Evolutionary conservation across 2,888 invertebrate species (phyloP).

Genomic region (Agonum fuliginosum): DNA sequence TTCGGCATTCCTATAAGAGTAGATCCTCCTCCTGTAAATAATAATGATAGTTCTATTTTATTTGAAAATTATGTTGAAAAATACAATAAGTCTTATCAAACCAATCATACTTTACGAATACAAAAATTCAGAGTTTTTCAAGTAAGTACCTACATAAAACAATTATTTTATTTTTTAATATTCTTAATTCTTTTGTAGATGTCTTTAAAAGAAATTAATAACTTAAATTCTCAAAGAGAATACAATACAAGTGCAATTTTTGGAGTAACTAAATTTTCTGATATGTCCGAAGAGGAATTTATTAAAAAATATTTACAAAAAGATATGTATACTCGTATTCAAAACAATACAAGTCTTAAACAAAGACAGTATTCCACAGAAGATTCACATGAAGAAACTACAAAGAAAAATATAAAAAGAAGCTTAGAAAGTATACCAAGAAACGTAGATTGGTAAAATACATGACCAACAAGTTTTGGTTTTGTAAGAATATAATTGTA

Average conservation of each 20-base stretch:
- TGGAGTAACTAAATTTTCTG: conserved; percentile 78
- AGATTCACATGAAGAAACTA: conserved; percentile 42
- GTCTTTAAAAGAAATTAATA: conserved; percentile 73
- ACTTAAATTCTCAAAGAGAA: conserved; percentile 71
- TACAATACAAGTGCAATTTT: conserved; percentile 74
- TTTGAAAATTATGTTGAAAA: conserved; percentile 73
- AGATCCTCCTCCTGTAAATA: conserved; percentile 63
- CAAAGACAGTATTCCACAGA: conserved; percentile 43
- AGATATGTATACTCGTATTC: conserved; percentile 46
- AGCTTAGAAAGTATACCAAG: conserved; percentile 63
- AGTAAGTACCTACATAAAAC: conserved; percentile 65
- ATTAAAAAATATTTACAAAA: conserved; percentile 70
- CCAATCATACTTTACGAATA: conserved; percentile 68
- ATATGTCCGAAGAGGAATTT: conserved; percentile 78
- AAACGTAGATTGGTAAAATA: conserved; percentile 69
- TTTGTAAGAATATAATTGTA: conserved; percentile 10
- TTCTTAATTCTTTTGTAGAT: conserved; percentile 73
- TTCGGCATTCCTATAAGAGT: conserved; percentile 73
- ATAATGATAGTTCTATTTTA: conserved; percentile 65
- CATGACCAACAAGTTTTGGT: not conserved
- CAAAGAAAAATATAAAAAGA: conserved; percentile 39
- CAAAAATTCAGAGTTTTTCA: conserved; percentile 67
- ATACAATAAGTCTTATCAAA: conserved; percentile 75
- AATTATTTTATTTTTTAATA: no score
- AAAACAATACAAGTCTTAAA: conserved; percentile 39